Evolutionary conservation across 2,888 invertebrate genomes (phyloP), one percentile per base, ranked within the genome.

Genomic region (Bombyx huttoni): DNA sequence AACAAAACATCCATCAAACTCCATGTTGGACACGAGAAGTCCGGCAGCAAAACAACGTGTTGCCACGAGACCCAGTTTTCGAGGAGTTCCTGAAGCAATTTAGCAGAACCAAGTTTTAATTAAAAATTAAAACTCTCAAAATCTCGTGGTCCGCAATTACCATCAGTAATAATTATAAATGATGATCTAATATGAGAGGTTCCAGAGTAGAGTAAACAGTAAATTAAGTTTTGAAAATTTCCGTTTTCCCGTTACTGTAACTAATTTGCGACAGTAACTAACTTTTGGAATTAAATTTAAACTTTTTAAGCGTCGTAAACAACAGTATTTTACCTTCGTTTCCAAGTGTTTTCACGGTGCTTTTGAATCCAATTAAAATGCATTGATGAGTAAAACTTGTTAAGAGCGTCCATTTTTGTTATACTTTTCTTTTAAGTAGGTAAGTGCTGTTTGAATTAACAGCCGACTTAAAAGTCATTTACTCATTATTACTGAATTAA

Each of bases 221-320:
- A 68, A 70, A 73, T 73, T 73, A 67, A 61, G 60, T 70, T 68
- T 63, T 60, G 67, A 70, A 70, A 74, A 70, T 72, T 66, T 40
- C 65, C 58, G 57, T 60, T 61, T 58, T 53, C 64, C 73, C 62
- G 63, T 64, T 71, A 54, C 55, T 48, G 54, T 53, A 67, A 68
- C 67, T 74, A 71, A 73, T 80, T 78, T 71, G 68, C 62, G 64
- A 64, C 59, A 59, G 33, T 50, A 48, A 52, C 61, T 68, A 70
- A 73, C 68, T 73, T 70, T 51, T 53, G 50, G 57, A 64, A 61
- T 60, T 63, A 70, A 72, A 52, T 57, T 58, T 51, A 24, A 54
- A 68, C 68, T 71, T 63, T 67, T 65, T 58, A 63, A 55, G 64
- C 63, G 68, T 68, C 67, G 63, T 77, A 74, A 68, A 67, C 70